Base-by-base conservation (phyloP, 2,888 invertebrate species). In the Scelioninae gen. 2 region DNA sequence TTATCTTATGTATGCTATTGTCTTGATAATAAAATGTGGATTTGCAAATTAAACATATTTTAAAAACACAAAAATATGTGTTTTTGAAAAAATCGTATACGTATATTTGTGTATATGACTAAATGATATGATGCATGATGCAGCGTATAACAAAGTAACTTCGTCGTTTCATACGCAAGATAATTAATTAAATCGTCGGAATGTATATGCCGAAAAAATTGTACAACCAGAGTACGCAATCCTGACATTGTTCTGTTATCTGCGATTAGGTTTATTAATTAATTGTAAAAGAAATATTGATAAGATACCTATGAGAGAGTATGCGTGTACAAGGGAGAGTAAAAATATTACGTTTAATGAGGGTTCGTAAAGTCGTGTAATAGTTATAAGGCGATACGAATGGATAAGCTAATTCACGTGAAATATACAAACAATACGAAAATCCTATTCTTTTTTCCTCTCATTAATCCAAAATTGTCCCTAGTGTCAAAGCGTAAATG, bases 201-300 rank as follows among this genome's bases (percentile, higher is more conserved):
- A 35, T 45, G 46, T 28, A 63, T 37, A 19, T 28, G 48, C 19
- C 43, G 43, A 31, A 19, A 33, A 52, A 45, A 50, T 46, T 25
- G 46, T 60, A 50, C 50, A 50, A 35, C 19, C 33, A 11, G 41
- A 43, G 57, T 57, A 61, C 50, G 41, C 61, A 52, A 73, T 58
- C 50, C 58, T 67, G 67, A 50, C 67, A 58, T 53, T 63, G 69
- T 73, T 52, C 61, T 72, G 65, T 73, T 60, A 73, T 52, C 31
- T 58, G 73, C 74, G 70, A 78, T 71, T 74, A 74, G 73, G 74
- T 79, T 79, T 55, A 64, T 64, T 25, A 79, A 80, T 79, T 77
- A 81, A 79, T 80, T 78, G 82, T 80, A 78, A 78, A 79, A 37
- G 64, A 35, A 55, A 13, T 79, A 78, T 77, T 73, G 48, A 74